Base-by-base conservation (phyloP, 1,140 invertebrate species). In the Temnothorax longispinosus region DNA sequence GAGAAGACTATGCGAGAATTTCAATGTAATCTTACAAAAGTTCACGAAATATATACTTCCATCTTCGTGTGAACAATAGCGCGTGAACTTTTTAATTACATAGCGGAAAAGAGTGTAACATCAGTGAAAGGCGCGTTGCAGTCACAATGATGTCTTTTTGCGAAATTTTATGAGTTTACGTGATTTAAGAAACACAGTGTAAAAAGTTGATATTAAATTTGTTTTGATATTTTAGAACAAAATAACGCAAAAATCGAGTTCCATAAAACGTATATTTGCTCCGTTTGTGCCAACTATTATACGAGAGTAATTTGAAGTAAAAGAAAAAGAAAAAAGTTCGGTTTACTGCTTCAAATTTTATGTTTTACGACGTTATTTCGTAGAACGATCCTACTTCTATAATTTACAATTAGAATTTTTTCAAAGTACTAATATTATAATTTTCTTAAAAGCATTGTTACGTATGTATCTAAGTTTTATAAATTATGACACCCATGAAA, bases 1-100 rank as follows among this genome's bases (percentile, higher is more conserved):
- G 32, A 54, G 47, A 82, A 47, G 18, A 74, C 1, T 74, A 10
- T 21, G 54, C 54, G 27, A 50, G 18, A 82, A 47, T 18, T 82
- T 82, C 38, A 41, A 72, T 27, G 32, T 56, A 41, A 84, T 75
- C 44, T 75, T 60, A 75, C 32, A 84, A 75, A 84, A 84, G 54
- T 84, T 84, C 41, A 74, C 27, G 71, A 56, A 75, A 84, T 75
- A 72, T 56, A 8, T n/a, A 41, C 69, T 62, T 81, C 35, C 21
- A 69, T 74, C 69, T 74, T 75, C 4, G 54, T 32, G 44, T 44
- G 69, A 84, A 84, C 69, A 84, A 84, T 75, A 75, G 80, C 69
- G 54, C 80, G 52, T 41, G 27, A 75, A 84, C 69, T 84, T 84
- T 82, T 84, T 84, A 84, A 82, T 82, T 82, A 58, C 80, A 74